Percentiles rank a stretch among this genome's conserved stretches.
phyloP scores from a whole-genome alignment of 2,888 invertebrate genomes.

The Scaptomyza flava region DNA sequence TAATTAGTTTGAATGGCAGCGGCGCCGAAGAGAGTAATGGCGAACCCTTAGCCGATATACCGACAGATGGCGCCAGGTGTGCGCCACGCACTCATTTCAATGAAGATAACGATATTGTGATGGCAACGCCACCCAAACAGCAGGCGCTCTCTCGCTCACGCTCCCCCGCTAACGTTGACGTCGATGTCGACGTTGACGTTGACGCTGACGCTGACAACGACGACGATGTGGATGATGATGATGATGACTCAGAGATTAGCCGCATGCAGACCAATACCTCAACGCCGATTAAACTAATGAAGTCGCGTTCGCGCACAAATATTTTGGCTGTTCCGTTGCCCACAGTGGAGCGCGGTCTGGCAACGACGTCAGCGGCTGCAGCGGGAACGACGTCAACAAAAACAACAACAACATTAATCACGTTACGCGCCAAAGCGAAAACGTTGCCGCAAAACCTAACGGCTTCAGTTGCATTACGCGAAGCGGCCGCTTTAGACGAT shows the following conservation, averaged over 20 bases:
- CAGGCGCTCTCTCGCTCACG: constrained; percentile 57
- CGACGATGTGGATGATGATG: constrained; percentile 83
- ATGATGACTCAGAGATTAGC: constrained; percentile 85
- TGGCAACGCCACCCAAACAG: constrained; percentile 69
- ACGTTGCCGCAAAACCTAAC: constrained; percentile 87
- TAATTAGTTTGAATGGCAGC: constrained; percentile 78
- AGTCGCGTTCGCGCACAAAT: constrained; percentile 84
- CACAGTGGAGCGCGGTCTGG: constrained; percentile 68
- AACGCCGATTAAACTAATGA: constrained; percentile 84
- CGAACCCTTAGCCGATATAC: constrained; percentile 18
- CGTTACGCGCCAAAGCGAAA: constrained; percentile 86
- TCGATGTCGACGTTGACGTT: constrained; percentile 21
- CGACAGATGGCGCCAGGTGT: constrained; percentile 44
- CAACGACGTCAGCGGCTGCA: constrained; percentile 47
- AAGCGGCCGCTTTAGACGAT: constrained; percentile 74
- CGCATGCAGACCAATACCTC: constrained; percentile 85
- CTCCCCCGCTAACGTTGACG: constrained; percentile 49
- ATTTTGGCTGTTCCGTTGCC: constrained; percentile 85
- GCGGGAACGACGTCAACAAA: constrained; percentile 38
- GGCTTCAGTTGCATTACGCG: constrained; percentile 79
- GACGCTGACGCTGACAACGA: constrained; percentile 14
- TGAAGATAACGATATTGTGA: constrained; percentile 76
- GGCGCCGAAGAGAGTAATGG: constrained; percentile 29
- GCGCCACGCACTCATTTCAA: constrained; percentile 74
- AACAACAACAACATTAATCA: constrained; percentile 62